Evolutionary conservation across 2,888 invertebrate genomes (phyloP).

Genomic region (Athripsodes cinereus): DNA sequence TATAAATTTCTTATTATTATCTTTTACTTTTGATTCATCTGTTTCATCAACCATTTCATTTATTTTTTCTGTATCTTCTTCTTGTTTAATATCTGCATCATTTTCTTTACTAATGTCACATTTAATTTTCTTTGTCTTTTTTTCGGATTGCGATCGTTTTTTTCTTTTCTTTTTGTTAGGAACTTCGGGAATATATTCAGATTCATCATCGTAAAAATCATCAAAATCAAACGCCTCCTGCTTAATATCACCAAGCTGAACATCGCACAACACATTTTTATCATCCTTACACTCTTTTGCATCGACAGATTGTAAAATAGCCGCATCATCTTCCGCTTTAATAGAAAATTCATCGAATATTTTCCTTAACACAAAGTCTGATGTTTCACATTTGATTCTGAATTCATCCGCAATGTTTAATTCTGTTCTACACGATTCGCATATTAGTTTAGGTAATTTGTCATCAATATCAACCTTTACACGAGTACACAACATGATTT

Average conservation of each 20-base stretch:
- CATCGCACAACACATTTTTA: neutral
- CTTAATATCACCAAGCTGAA: neutral
- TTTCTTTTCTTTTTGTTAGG: neutral
- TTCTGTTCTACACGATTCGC: neutral
- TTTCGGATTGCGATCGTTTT: neutral
- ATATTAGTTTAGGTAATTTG: neutral
- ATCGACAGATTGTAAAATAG: neutral
- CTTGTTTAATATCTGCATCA: neutral
- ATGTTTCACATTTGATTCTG: constrained; percentile 4
- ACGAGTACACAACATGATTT: neutral
- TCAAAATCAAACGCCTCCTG: neutral
- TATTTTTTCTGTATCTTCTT: neutral
- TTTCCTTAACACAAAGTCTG: neutral
- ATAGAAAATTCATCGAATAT: neutral
- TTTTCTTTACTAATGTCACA: neutral
- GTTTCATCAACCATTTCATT: neutral
- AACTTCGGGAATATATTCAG: neutral
- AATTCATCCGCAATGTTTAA: neutral
- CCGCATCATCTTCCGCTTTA: neutral
- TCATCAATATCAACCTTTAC: neutral
- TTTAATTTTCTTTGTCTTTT: neutral
- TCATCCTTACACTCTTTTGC: neutral
- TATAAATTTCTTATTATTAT: neutral
- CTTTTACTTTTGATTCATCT: neutral
- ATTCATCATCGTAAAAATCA: neutral